Evolutionary conservation across 2,113 vertebrate genomes (phyloP), one percentile per base, ranked within the genome.

Genomic region (Sarotherodon lohbergeri): DNA sequence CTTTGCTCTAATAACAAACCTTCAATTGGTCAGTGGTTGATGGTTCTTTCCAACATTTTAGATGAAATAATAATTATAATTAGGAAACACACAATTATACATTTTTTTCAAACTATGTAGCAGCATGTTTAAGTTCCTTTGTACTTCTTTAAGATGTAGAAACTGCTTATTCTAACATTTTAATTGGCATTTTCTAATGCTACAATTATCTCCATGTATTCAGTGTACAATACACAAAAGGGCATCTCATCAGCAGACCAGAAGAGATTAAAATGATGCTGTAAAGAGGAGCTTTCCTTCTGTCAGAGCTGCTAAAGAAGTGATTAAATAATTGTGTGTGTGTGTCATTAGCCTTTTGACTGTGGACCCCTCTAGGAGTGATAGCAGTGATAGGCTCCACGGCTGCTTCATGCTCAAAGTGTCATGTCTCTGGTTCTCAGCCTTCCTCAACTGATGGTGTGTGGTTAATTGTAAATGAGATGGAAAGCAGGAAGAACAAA

Each of bases 401-500:
- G 41, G 78, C 86, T 71, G 85, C 84, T 87, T 85, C 80, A 78
- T 86, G 59, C 88, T 91, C 81, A 73, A 43, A 90, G 81, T 73
- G 88, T 19, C 12, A 86, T 48, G 54, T 88, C 79, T 84, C 39
- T 83, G 82, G 91, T 90, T 88, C 73, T 89, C 85, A 76, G 80
- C 36, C 63, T 68, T 73, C 46, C 78, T 78, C 66, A 68, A 88
- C 87, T 82, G 92, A 94, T 94, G 79, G 81, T 27, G 55, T 82
- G 86, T 89, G 83, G 83, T 94, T 95, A 94, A 95, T 95, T 95
- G 84, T 39, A 34, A 90, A 52, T 93, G 91, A 90, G 81, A 79
- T 82, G 32, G 17, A 80, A 76, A 76, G 22, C 24, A 29, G 71
- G 14, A 87, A 81, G 79, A 71, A 78, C 36, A 59, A 59, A 61